Conservation (phyloP, 2,888 invertebrate genomes). For the Amblyjoppa proteus region DNA sequence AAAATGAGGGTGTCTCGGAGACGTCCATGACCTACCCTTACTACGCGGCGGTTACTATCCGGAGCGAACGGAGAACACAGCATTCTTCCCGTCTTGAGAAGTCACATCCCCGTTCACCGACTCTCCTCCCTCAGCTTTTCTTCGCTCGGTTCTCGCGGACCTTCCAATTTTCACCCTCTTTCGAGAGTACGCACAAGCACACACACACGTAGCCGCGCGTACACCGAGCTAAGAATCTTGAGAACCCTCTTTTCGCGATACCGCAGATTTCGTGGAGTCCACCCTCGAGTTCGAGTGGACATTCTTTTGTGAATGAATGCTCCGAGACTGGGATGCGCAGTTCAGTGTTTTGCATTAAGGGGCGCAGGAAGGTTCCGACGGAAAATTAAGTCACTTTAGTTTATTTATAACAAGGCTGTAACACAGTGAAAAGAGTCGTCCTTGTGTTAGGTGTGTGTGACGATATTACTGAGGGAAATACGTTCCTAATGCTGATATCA, state of each 20-base stretch:
- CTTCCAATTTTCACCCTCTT: conserved; percentile 67
- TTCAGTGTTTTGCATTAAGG: too few species aligned
- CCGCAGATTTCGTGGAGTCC: conserved; percentile 58
- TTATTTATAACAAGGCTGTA: too few species aligned
- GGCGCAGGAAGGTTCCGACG: too few species aligned
- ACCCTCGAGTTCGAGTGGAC: conserved; percentile 50
- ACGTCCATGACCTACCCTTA: conserved; percentile 82
- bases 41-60: conserved; percentile 71
- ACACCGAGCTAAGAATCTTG: conserved; percentile 48
- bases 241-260: conserved; percentile 58
- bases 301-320: conserved; percentile 61
- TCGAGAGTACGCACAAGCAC: conserved; percentile 42
- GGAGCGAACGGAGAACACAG: conserved; percentile 49
- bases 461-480: too few species aligned
- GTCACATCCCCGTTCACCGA: conserved; percentile 63
- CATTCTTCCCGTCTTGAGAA: conserved; percentile 57
- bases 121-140: conserved; percentile 69
- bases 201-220: conserved; percentile 21
- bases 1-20: conserved; percentile 80
- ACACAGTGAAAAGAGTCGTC: too few species aligned
- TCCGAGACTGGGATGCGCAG: neutral
- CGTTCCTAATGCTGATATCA: too few species aligned
- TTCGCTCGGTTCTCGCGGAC: conserved; percentile 31
- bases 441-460: too few species aligned
- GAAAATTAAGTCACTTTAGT: too few species aligned